These are phyloP conservation scores for Lithosia quadra DNA, from an alignment of 2,888 invertebrate species.

Conservation along the genomic window DNA sequence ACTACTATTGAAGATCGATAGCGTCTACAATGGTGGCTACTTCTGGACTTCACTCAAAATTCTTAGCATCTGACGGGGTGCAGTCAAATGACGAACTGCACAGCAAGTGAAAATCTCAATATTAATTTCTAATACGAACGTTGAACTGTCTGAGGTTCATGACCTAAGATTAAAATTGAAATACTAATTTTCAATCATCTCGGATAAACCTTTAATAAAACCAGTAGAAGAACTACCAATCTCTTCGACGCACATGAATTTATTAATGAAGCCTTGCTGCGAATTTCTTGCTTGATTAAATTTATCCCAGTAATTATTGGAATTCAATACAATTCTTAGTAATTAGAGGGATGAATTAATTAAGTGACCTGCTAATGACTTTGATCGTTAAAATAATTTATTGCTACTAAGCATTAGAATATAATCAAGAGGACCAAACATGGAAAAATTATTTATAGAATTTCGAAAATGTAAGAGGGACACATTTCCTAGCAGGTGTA, in stretches of 20 bases:
- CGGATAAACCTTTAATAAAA: too few relatives aligned
- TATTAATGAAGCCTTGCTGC: not conserved
- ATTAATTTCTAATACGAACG: too few relatives aligned
- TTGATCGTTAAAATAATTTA: constrained; percentile 1
- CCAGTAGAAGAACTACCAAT: not conserved
- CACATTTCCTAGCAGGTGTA: too few relatives aligned
- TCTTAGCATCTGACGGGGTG: too few relatives aligned
- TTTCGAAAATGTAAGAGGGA: not conserved
- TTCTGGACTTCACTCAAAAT: too few relatives aligned
- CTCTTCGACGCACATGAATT: not conserved
- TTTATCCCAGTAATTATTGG: not conserved
- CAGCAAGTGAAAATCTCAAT: too few relatives aligned
- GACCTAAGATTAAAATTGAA: too few relatives aligned
- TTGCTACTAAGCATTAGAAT: not conserved
- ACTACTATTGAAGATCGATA: too few relatives aligned
- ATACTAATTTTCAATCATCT: too few relatives aligned
- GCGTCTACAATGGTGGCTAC: too few relatives aligned
- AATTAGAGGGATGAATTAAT: not conserved
- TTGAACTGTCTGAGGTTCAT: too few relatives aligned
- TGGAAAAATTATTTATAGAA: not conserved
- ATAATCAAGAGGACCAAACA: not conserved
- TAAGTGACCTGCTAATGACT: not conserved
- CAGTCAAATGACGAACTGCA: too few relatives aligned
- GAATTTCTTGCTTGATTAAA: not conserved
- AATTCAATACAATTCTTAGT: not conserved